Base-by-base conservation (phyloP, 2,113 vertebrate genomes). In the Micronycteris hirsuta region DNA sequence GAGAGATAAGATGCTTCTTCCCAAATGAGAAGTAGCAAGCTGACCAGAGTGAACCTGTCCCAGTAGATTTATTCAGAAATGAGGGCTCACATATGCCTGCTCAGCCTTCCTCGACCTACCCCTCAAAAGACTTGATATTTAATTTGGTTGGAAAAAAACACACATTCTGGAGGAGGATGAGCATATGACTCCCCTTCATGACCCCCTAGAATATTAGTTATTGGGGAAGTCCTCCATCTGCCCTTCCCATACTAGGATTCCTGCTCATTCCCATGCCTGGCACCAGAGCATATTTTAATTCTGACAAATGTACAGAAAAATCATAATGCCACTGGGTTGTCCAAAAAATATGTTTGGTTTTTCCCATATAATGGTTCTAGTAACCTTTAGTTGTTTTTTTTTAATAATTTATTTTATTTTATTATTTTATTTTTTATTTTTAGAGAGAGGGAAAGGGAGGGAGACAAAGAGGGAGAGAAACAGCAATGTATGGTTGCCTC, bases 61-160 rank as follows among this genome's bases (percentile, higher is more conserved):
- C 43, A 36, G 20, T 1, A 31, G 17, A 49, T 28, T 20, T 20
- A 36, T 33, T 38, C 12, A n/a, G 28, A 76, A 85, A 56, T 33
- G 5, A 86, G 45, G 4, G 36, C 0, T 12, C 22, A 38, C 6
- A 24, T 13, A 20, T 0, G 52, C 6, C 24, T 8, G 11, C 4
- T 31, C 4, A 33, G n/a, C 31, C 28, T 4, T 82, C 15, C 16
- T 65, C 0, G 2, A 67, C 8, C 15, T 74, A 20, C 7, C 76
- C 24, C 22, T 91, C 16, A 38, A 61, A 81, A 47, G 13, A 49
- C n/a, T 45, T 19, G 33, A 26, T 24, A 38, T 41, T 76, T 83
- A 17, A 70, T 11, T 31, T 45, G 63, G 17, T 22, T 56, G 38
- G 36, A 38, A 81, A 52, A 54, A n/a, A n/a, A 3, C 7, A 61